Conservation (phyloP, 2,797 vertebrate species). For the Muscicapa comitata region DNA sequence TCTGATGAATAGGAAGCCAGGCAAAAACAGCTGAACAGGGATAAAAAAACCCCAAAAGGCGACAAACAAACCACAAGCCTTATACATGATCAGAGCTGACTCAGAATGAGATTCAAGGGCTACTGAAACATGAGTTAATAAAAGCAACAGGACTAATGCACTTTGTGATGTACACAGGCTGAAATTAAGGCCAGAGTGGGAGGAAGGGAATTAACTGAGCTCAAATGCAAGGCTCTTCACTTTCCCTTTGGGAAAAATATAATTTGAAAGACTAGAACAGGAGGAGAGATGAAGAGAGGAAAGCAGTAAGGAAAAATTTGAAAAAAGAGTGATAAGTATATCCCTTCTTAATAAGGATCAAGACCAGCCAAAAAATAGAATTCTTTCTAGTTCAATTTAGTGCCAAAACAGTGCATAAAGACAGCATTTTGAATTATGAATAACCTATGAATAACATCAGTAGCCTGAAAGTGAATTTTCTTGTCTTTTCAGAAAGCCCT, state of each 20-base stretch:
- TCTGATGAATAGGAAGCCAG: neutral
- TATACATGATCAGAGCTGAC: constrained; percentile 2
- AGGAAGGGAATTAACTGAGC: neutral
- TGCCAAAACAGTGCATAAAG: neutral
- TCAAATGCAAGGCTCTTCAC: neutral
- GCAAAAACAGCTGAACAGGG: neutral
- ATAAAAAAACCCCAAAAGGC: neutral
- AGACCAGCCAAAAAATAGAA: neutral
- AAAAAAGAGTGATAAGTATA: neutral
- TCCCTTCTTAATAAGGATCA: neutral
- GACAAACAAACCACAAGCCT: neutral
- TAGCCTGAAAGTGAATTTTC: constrained; percentile 25
- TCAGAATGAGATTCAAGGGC: neutral
- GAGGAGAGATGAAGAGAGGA: neutral
- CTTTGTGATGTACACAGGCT: neutral
- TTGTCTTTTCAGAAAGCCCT: constrained; percentile 11
- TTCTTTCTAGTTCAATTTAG: neutral
- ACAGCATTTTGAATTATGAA: constrained; percentile 38
- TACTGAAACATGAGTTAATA: constrained; percentile 23
- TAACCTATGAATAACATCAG: neutral
- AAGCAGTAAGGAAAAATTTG: neutral
- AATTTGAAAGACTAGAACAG: constrained; percentile 5
- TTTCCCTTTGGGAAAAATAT: neutral
- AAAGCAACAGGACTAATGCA: constrained; percentile 15
- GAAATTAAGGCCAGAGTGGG: neutral